Base-by-base conservation (phyloP, 2,113 vertebrate species). In the Ivindomyrus marchei region DNA sequence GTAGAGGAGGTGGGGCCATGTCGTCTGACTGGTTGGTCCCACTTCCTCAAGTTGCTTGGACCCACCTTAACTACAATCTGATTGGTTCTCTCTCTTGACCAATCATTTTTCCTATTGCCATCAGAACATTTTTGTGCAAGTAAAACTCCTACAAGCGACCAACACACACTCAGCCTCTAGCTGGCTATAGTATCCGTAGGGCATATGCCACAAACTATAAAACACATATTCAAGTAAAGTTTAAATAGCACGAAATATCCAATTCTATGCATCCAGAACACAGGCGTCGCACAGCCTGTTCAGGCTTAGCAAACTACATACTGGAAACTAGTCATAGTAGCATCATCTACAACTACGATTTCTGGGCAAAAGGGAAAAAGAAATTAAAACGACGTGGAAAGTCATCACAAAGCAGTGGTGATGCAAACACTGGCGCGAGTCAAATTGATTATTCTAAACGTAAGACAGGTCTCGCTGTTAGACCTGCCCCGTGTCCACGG, bases 171-270 rank as follows among this genome's bases (percentile, higher is more conserved):
- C 39, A 95, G 95, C 95, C 96, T 91, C 91, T 90, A 91, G 96
- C 96, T 93, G 97, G 97, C 95, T 94, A 97, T 96, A 97, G 97
- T 97, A 97, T 98, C 96, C 96, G 96, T 97, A 97, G 96, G 96
- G 96, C 95, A 98, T 98, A 99, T 99, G 98, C 98, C 97, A 96
- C 97, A 94, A 94, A 98, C 97, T 96, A 97, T 96, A 96, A 92
- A 96, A 97, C 97, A 99, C 97, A 97, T 97, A 98, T 99, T 99
- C 97, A 99, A 99, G 98, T 85, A 85, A 87, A 52, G 36, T 87
- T 87, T 53, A 87, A 87, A 53, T 99, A 98, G 97, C 97, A 99
- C 94, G 94, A 96, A 96, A 97, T 94, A 97, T 97, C 97, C 97
- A 98, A 97, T 95, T 97, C 97, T 97, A 97, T 97, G 97, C 97